Percentiles rank a stretch among this genome's conserved stretches.
Conservation (phyloP, 2,113 vertebrate genomes). For the Siniperca chuatsi region DNA sequence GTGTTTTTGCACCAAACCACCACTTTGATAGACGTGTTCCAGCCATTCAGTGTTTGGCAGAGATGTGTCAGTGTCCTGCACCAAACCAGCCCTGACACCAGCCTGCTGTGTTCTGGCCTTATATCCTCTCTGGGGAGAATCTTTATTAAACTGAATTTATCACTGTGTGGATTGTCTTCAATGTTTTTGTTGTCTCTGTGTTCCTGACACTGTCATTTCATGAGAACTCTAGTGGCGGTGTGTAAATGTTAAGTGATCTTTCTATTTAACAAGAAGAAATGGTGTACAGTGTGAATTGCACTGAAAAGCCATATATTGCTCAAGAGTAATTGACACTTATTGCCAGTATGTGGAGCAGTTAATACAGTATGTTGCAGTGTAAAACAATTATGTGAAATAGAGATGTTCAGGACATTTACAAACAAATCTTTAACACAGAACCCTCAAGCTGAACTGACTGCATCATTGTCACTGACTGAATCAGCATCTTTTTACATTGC, state of each 20-base stretch:
- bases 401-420: not conserved
- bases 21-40: not conserved
- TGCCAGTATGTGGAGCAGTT: too few relatives aligned
- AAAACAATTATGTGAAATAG: not conserved
- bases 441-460: not conserved
- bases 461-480: not conserved
- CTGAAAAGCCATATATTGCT: not conserved
- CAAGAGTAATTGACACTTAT: not conserved
- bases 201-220: not conserved
- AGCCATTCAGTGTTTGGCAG: conserved; percentile 20
- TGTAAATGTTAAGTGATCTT: not conserved
- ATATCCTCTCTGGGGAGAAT: conserved; percentile 22
- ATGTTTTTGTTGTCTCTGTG: not conserved
- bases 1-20: not conserved
- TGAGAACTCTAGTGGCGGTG: too few relatives aligned
- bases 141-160: conserved; percentile 65
- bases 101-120: conserved; percentile 50
- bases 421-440: not conserved
- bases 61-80: not conserved
- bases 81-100: not conserved
- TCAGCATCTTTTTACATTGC: too few relatives aligned
- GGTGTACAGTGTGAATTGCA: not conserved
- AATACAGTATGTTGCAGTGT: too few relatives aligned
- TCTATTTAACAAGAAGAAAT: not conserved
- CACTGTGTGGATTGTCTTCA: conserved; percentile 1